These are phyloP conservation scores for Mimumesa dahlbomi DNA, from an alignment of 2,888 invertebrate genomes.

Conservation along the genomic window DNA sequence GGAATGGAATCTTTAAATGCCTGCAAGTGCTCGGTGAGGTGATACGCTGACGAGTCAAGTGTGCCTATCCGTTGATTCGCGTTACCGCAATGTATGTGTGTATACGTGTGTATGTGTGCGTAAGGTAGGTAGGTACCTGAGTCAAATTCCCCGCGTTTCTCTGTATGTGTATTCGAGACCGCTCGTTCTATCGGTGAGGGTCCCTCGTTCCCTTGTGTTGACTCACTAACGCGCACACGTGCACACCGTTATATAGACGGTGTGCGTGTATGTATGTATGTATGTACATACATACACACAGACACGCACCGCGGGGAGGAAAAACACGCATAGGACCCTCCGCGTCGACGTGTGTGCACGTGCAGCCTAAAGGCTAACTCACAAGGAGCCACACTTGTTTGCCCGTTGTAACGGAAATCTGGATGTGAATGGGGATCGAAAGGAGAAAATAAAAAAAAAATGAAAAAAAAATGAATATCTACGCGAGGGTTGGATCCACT, in stretches of 20 bases:
- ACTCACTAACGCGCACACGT: conserved; percentile 33
- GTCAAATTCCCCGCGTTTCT: conserved; percentile 60
- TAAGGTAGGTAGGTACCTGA: conserved; percentile 57
- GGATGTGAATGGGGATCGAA: conserved; percentile 24
- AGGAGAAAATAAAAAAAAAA: too few species aligned
- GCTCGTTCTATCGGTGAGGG: background rate
- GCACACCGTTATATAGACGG: conserved; percentile 5
- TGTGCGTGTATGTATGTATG: background rate
- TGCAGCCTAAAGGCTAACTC: conserved; percentile 55
- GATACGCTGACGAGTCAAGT: conserved; percentile 69
- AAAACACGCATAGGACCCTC: conserved; percentile 35
- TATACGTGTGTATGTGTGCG: conserved; percentile 35
- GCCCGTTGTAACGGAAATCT: background rate
- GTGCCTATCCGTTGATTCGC: conserved; percentile 59
- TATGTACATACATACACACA: background rate
- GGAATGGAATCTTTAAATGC: conserved; percentile 63
- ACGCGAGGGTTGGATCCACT: too few species aligned
- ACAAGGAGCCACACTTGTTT: conserved; percentile 33
- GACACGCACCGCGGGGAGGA: background rate
- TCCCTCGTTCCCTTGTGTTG: conserved; percentile 39
- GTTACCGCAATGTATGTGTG: conserved; percentile 26
- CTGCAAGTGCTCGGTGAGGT: conserved; percentile 63
- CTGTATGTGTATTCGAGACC: conserved; percentile 20
- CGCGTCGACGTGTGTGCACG: conserved; percentile 42
- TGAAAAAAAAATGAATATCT: too few species aligned